These are phyloP conservation scores for Barbus barbus DNA, from an alignment of 2,113 vertebrate genomes.

Conservation along the genomic window DNA sequence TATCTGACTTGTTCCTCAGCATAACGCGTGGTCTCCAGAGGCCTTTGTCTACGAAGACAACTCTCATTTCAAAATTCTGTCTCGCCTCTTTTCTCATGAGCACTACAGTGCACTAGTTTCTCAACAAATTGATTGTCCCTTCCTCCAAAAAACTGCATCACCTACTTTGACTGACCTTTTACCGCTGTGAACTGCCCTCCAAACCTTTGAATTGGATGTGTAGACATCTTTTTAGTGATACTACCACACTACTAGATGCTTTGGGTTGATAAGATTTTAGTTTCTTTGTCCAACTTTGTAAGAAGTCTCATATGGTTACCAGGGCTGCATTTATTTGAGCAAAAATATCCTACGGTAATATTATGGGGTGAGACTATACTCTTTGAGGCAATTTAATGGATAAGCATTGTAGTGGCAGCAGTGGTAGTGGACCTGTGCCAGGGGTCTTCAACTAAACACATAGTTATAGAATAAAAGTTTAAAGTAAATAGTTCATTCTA, in stretches of 20 bases:
- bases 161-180: conserved; percentile 2
- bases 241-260: no score
- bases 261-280: not conserved
- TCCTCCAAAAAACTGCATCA: not conserved
- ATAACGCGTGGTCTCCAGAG: conserved; percentile 15
- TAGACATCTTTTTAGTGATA: no score
- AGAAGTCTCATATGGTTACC: not conserved
- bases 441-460: no score
- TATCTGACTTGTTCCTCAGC: not conserved
- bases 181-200: not conserved
- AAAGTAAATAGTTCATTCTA: no score
- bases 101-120: conserved; percentile 17
- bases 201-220: not conserved
- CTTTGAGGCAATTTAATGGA: no score
- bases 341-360: no score
- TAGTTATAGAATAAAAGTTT: no score
- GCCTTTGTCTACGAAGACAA: conserved; percentile 4
- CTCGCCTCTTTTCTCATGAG: conserved; percentile 13
- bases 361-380: no score
- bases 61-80: conserved; percentile 22
- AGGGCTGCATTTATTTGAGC: no score
- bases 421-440: no score
- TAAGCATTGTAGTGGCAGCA: no score
- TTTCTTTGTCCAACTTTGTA: not conserved
- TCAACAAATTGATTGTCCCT: conserved; percentile 21